Base-by-base conservation (phyloP, 2,888 invertebrate species). In the Trilocha varians region DNA sequence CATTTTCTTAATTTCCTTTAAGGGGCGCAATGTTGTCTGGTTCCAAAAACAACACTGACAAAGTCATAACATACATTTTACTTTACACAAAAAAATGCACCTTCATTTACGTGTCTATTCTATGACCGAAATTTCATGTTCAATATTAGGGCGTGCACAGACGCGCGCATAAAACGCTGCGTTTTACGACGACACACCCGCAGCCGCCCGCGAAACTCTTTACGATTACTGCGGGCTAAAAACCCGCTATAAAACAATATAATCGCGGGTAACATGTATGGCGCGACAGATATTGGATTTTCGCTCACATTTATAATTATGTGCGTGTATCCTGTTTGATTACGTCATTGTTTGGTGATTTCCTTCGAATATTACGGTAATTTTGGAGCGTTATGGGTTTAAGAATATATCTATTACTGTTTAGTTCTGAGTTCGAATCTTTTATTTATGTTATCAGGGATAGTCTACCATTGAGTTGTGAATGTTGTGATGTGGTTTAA, bases 221-320 rank as follows among this genome's bases (percentile, higher is more conserved):
- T 55, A 54, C 52, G 49, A 47, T 57, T 52, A 51, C 46, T 47
- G 51, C 32, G 32, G 48, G 49, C 43, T 50, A 50, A 48, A 50
- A 52, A 53, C 48, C 43, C 38, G 39, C 45, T 47, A 53, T 51
- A 48, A 52, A 9, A 39, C 34, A 14, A 11, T 11, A 14, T 34
- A 37, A 25, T 16, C 13, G 15, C 18, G 34, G 17, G 34, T 16
- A 5, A 33, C 33, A 39, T 16, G 39, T 32, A 11, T 13, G 34
- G 13, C 13, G 17, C 8, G 17, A 25, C 25, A 11, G 25, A 25
- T 9, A 25, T 25, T 25, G 13, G 11, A 15, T 39, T 15, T 33
- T 15, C 18, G 13, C 36, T 17, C n/a, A 13, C 4, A 3, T 14
- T 1, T 14, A 38, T 11, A 25, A 25, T 25, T 25, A 25, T 9